Evolutionary conservation across 2,888 invertebrate genomes (phyloP).

Genomic region (Drosophila maculinotata): DNA sequence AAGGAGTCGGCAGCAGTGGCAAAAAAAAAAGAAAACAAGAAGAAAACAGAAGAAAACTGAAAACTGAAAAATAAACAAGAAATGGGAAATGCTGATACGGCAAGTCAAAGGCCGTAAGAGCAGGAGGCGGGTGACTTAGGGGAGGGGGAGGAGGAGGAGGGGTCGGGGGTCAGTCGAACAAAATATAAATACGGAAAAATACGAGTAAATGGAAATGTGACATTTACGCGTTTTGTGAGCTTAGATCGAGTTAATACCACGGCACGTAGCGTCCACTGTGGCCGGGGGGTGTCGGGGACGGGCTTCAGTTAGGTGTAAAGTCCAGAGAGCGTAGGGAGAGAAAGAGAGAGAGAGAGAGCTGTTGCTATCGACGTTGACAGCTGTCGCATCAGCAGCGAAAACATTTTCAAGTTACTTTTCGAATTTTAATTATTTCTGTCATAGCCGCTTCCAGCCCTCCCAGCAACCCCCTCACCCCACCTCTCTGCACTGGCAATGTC

Average conservation of each 20-base stretch:
- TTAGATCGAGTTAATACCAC: constrained; percentile 76
- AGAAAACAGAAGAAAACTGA: constrained; percentile 15
- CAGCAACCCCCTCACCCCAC: neutral
- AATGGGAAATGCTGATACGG: constrained; percentile 58
- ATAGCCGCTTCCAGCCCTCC: constrained; percentile 9
- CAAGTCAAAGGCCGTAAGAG: constrained; percentile 40
- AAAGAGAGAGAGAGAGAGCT: neutral
- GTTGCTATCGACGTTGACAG: constrained; percentile 46
- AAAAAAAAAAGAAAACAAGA: constrained; percentile 4
- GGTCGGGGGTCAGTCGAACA: constrained; percentile 56
- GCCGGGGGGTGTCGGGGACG: too few relatives aligned
- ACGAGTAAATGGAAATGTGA: constrained; percentile 76
- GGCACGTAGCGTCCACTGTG: constrained; percentile 60
- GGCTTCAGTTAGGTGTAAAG: too few relatives aligned
- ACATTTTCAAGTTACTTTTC: constrained; percentile 74
- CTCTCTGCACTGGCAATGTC: neutral
- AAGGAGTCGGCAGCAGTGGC: constrained; percentile 20
- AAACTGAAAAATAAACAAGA: neutral
- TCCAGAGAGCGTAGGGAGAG: neutral
- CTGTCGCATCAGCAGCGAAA: constrained; percentile 60
- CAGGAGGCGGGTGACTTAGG: neutral
- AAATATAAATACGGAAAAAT: constrained; percentile 71
- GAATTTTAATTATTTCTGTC: constrained; percentile 76
- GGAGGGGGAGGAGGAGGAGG: neutral
- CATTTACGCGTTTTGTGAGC: constrained; percentile 75